These are phyloP conservation scores for Ditula angustiorana DNA, from an alignment of 2,888 invertebrate genomes.

Conservation along the genomic window DNA sequence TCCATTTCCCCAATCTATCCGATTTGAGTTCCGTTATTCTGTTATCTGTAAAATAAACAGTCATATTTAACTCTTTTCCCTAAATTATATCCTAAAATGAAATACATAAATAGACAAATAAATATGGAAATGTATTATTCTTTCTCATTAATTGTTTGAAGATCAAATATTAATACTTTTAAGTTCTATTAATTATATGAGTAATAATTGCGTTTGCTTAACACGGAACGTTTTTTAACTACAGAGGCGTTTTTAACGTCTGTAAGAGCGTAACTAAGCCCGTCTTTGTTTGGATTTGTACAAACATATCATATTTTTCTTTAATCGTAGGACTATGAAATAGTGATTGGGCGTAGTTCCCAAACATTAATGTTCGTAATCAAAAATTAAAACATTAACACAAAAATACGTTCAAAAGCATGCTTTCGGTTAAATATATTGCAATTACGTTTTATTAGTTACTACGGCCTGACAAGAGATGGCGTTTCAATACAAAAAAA, in stretches of 20 bases:
- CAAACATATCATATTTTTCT: too few species aligned
- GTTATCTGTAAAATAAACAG: conserved; percentile 6
- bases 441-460: too few species aligned
- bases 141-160: too few species aligned
- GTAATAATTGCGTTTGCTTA: neutral
- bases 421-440: too few species aligned
- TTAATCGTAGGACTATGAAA: too few species aligned
- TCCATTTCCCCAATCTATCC: conserved; percentile 54
- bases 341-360: too few species aligned
- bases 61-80: neutral
- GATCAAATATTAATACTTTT: neutral
- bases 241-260: neutral
- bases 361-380: too few species aligned
- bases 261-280: neutral
- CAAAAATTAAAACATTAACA: too few species aligned
- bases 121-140: neutral
- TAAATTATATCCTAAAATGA: neutral
- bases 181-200: neutral
- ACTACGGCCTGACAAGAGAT: neutral
- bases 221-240: neutral
- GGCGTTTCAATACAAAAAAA: neutral
- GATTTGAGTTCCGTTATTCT: conserved; percentile 26
- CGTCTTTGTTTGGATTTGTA: too few species aligned
- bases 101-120: neutral
- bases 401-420: too few species aligned